Conservation (phyloP, 2,113 vertebrate genomes). For the Bothrops jararaca region DNA sequence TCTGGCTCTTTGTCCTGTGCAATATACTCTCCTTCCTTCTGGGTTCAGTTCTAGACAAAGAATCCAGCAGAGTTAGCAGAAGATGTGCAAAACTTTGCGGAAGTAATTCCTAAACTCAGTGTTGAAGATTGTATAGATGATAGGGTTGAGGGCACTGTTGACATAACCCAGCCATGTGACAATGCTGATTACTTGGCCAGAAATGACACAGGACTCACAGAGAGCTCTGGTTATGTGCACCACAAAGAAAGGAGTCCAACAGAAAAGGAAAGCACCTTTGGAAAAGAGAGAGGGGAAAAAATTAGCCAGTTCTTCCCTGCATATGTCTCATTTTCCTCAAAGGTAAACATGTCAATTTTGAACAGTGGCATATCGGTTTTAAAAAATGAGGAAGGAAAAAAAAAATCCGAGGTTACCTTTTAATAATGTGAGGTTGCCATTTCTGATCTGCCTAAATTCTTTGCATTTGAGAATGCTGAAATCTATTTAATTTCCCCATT, state of each 20-base stretch:
- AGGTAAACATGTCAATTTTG: not conserved
- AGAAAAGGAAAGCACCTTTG: constrained; percentile 89
- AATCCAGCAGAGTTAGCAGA: constrained; percentile 52
- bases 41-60: not conserved
- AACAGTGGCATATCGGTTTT: not conserved
- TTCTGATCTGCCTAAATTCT: not conserved
- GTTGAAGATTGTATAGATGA: constrained; percentile 94
- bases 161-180: constrained; percentile 96
- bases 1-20: not conserved
- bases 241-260: constrained; percentile 96
- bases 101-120: constrained; percentile 90
- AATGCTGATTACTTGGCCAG: constrained; percentile 81
- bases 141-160: constrained; percentile 92
- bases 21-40: not conserved
- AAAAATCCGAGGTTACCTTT: not conserved
- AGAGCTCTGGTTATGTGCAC: constrained; percentile 85
- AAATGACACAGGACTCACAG: constrained; percentile 79
- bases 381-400: not conserved
- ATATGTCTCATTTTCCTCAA: not conserved
- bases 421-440: not conserved
- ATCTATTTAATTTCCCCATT: not conserved
- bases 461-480: not conserved
- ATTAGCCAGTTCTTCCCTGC: not conserved
- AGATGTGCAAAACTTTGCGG: constrained; percentile 76
- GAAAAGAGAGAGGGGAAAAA: not conserved